These are phyloP conservation scores for Hypsibius dujardini DNA, from an alignment of 1,140 invertebrate species.

Conservation along the genomic window DNA sequence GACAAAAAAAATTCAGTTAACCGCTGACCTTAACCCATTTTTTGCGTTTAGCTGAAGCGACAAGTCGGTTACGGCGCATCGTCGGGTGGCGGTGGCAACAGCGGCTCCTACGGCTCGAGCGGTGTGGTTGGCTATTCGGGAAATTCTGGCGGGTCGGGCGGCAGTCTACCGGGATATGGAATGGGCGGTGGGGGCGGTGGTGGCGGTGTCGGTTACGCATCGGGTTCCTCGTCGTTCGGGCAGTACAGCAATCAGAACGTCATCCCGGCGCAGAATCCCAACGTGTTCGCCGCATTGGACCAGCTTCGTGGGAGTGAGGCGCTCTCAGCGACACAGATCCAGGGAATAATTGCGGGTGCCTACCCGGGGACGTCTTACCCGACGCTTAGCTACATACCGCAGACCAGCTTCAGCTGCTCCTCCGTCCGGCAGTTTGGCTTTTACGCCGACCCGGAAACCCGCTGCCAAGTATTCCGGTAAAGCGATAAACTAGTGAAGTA, in stretches of 20 bases:
- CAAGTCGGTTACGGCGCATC: not conserved
- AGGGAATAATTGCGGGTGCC: not conserved
- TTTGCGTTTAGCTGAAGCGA: not conserved
- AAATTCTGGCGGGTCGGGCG: not conserved
- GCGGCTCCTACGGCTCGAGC: not conserved
- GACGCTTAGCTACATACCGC: not conserved
- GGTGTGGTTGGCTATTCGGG: not conserved
- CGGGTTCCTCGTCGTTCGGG: not conserved
- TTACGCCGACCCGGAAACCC: constrained; percentile 7
- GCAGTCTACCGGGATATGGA: not conserved
- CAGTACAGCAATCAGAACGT: not conserved
- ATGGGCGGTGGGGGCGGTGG: not conserved
- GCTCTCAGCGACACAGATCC: not conserved
- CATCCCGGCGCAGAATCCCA: constrained; percentile 4
- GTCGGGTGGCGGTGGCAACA: not conserved
- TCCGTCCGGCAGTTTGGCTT: not conserved
- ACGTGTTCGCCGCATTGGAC: constrained; percentile 8
- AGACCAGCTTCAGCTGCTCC: constrained; percentile 10
- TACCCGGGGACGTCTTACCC: not conserved
- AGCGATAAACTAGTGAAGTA: too few species aligned
- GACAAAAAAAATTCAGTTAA: too few species aligned
- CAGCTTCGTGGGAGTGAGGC: constrained; percentile 9
- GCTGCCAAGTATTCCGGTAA: constrained; percentile 14
- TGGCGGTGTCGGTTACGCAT: not conserved
- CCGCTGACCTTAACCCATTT: not conserved